Base-by-base conservation (phyloP, 1,140 invertebrate genomes). In the Dendrolimus kikuchii region DNA sequence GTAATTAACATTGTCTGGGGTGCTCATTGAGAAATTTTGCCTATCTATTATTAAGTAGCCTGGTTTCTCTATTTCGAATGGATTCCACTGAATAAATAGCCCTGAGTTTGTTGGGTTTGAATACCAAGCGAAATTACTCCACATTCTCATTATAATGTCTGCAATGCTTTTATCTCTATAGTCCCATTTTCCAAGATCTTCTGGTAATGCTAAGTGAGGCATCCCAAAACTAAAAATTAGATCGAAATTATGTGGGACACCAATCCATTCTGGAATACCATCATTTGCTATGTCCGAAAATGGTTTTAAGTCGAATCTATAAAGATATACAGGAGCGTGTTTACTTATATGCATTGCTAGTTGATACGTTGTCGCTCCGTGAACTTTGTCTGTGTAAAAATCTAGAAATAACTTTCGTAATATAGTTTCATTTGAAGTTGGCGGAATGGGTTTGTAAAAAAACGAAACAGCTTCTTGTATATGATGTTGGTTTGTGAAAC, bases 181-280 rank as follows among this genome's bases (percentile, higher is more conserved):
- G 60, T 93, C 91, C 94, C 94, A 95, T 60, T 91, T 90, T 0
- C 89, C 83, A 38, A 88, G 70, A 62, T 80, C 87, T 63, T 78
- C 77, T 4, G 77, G 77, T 49, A 88, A 77, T 36, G 88, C 86
- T 80, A 92, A 90, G 72, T 92, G 90, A 0, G 94, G 93, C 57
- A 95, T 81, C 4, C 94, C 94, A 90, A 93, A 94, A 2, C 94
- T 89, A 60, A 93, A 94, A 4, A 93, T 92, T 45, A 94, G 82
- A 68, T 95, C 94, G 62, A 92, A 94, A 74, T 93, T 91, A 67
- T 95, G 93, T 1, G 93, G 93, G 0, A 94, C 93, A 41, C 90
- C 90, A 0, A 93, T 89, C 93, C 93, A 95, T 9, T 90, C 88
- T 1, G 93, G 92, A 23, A 94, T 88, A 41, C 91, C 89, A 5